A percentile compares a stretch with the other conserved stretches of the same genome.
Conservation (phyloP, 30 jellyfish, hydroid and myxozoan species). For the Hydra vulgaris region DNA sequence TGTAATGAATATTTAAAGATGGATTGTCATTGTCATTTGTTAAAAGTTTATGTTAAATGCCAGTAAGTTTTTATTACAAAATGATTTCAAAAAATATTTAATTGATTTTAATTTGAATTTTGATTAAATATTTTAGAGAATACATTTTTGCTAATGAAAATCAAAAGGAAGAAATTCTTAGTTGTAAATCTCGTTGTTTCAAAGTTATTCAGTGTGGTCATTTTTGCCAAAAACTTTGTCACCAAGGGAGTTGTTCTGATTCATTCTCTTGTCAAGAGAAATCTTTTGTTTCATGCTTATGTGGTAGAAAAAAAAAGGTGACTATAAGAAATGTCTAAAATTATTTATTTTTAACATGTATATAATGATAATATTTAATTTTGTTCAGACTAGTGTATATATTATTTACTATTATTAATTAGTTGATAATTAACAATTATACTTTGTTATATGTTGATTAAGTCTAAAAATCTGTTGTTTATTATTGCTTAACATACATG, state of each 20-base stretch:
- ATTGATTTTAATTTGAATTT: neutral
- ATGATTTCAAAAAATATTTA: neutral
- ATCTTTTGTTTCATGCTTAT: constrained; percentile 44
- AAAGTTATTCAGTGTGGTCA: constrained; percentile 61
- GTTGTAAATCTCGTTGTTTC: constrained; percentile 65
- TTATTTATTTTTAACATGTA: too few relatives aligned
- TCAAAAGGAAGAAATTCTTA: constrained; percentile 4
- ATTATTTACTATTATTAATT: too few relatives aligned
- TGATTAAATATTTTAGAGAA: constrained; percentile 1
- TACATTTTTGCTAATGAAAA: constrained; percentile 15
- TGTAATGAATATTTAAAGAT: constrained; percentile 40
- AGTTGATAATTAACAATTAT: too few relatives aligned
- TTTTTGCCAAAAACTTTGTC: constrained; percentile 52
- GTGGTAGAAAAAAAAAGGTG: constrained; percentile 74
- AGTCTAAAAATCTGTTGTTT: too few relatives aligned
- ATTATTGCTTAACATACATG: too few relatives aligned
- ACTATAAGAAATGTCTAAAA: neutral
- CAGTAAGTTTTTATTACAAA: constrained; percentile 32
- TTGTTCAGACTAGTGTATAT: too few relatives aligned
- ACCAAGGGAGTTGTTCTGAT: constrained; percentile 46
- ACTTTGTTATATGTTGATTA: too few relatives aligned
- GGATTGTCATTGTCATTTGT: constrained; percentile 50
- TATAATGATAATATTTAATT: too few relatives aligned
- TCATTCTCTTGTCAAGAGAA: constrained; percentile 42
- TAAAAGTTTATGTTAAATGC: constrained; percentile 61